Conservation (phyloP, 2,113 vertebrate genomes). For the Micromys minutus region DNA sequence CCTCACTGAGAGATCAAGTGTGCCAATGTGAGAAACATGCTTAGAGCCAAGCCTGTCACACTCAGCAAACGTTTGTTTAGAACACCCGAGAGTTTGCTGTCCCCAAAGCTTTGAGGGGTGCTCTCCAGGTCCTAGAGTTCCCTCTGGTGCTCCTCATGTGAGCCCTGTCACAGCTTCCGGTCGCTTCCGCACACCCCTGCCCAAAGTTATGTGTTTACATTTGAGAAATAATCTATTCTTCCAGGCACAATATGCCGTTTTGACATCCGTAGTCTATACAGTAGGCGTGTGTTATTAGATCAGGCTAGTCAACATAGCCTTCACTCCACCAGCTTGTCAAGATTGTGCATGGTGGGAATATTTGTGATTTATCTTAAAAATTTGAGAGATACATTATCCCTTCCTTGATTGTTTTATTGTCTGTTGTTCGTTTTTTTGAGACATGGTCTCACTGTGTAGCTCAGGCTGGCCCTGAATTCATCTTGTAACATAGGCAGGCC, state of each 20-base stretch:
- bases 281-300: not conserved
- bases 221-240: not conserved
- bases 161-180: not conserved
- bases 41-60: not conserved
- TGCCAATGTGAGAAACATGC: not conserved
- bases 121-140: not conserved
- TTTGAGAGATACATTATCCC: not conserved
- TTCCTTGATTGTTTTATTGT: not conserved
- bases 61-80: not conserved
- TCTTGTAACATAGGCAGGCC: not conserved
- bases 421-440: not conserved
- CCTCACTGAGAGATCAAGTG: not conserved
- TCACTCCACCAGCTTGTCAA: not conserved
- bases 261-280: not conserved
- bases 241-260: not conserved
- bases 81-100: not conserved
- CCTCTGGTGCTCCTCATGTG: fast-evolving
- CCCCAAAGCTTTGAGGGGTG: not conserved
- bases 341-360: not conserved
- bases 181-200: not conserved
- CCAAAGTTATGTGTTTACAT: not conserved
- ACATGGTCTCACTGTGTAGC: not conserved
- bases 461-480: not conserved
- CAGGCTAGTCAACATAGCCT: not conserved
- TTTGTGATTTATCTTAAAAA: not conserved